Base-by-base conservation (phyloP, 1,140 invertebrate species). In the Arion vulgaris region DNA sequence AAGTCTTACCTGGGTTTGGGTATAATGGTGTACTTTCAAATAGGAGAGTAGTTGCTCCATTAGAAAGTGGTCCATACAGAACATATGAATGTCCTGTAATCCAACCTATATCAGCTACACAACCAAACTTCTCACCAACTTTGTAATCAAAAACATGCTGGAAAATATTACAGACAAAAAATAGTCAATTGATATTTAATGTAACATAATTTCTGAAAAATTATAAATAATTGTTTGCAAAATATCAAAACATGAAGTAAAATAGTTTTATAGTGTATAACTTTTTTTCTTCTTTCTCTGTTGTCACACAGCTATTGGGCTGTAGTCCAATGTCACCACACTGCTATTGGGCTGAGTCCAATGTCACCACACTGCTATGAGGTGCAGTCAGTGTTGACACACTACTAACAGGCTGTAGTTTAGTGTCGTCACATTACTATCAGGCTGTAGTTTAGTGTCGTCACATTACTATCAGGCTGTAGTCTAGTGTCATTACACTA, bases 81-180 rank as follows among this genome's bases (percentile, higher is more conserved):
- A 93, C 92, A 88, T 94, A 94, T 38, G 90, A 91, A 86, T 94
- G 94, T 9, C 94, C 94, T 19, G 94, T 94, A 51, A 94, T 94
- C 94, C 94, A 94, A 26, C 94, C 94, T 80, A 94, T 93, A 85
- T 94, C 94, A n/a, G 94, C 94, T 28, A 94, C 92, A 91, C 94
- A 94, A 0, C 92, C 93, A 90, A 94, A 94, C 34, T 92, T 89
- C 83, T 94, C 94, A 0, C 92, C 92, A 2, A 86, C 87, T 26
- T 91, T 82, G 86, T 91, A 93, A 87, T 94, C 92, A 88, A 94
- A 94, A n/a, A 93, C 93, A 87, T 90, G 87, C 90, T 91, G 84
- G 28, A 80, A 86, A 85, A 82, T 51, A 82, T 45, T 5, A 45
- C n/a, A 45, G 41, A 15, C 5, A 45, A 45, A 41, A 15, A 7